A percentile compares a stretch with the other conserved stretches of the same genome.
phyloP scores from a whole-genome alignment of 1,140 invertebrate species.

The Drosophila ananassae region DNA sequence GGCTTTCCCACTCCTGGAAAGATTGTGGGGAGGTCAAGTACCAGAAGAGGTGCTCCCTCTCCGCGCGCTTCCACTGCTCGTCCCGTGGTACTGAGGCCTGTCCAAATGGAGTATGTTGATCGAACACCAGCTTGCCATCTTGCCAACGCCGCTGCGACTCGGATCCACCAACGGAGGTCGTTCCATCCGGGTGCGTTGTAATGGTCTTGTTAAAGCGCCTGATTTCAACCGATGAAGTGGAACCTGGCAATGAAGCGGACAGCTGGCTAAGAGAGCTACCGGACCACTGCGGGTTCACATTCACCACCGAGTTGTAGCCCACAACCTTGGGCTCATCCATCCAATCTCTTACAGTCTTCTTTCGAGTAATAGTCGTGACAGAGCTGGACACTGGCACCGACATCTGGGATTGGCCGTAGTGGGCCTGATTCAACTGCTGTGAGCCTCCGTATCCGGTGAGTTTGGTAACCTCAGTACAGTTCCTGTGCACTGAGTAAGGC shows the following conservation, averaged over 20 bases:
- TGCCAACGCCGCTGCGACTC: conserved; percentile 69
- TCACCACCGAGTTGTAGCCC: conserved; percentile 66
- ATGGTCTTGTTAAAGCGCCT: conserved; percentile 66
- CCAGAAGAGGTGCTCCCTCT: conserved; percentile 80
- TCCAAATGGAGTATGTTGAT: conserved; percentile 65
- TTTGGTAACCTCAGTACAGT: conserved; percentile 73
- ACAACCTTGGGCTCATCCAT: conserved; percentile 73
- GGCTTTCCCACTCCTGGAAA: conserved; percentile 72
- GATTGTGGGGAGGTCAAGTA: conserved; percentile 60
- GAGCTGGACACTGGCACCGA: conserved; percentile 19
- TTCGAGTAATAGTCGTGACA: conserved; percentile 42
- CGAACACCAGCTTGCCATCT: conserved; percentile 69
- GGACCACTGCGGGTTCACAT: conserved; percentile 33
- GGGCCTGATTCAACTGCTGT: conserved; percentile 20
- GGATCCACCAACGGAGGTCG: conserved; percentile 60
- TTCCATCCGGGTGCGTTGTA: conserved; percentile 63
- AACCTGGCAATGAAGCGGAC: conserved; percentile 3
- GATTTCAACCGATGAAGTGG: conserved; percentile 54
- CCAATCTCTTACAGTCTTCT: conserved; percentile 68
- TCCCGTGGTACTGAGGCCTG: conserved; percentile 53
- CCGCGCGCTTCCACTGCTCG: conserved; percentile 78
- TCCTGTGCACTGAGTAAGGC: conserved; percentile 76
- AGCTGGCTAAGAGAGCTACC: conserved; percentile 22
- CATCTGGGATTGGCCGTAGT: conserved; percentile 20
- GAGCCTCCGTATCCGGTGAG: conserved; percentile 38